Evolutionary conservation across 2,888 invertebrate species (phyloP).

Genomic region (Eurytoma adleriae): DNA sequence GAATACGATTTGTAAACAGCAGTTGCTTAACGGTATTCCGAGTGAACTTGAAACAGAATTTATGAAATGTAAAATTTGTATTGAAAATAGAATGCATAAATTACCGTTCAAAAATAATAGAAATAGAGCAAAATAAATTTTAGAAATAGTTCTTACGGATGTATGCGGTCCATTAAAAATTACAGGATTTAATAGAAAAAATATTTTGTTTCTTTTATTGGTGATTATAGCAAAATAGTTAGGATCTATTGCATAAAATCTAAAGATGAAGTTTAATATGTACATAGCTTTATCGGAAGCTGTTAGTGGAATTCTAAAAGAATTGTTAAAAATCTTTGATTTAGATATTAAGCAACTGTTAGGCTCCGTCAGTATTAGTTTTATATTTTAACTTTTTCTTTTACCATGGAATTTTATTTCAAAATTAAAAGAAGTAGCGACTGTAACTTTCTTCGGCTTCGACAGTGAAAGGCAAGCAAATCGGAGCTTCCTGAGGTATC

Average conservation of each 20-base stretch:
- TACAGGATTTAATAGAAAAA: slow-evolving; percentile 45
- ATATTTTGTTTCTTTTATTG: slow-evolving; percentile 57
- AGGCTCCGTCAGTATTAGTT: too few relatives aligned
- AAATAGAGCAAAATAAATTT: background rate
- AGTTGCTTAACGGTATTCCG: slow-evolving; percentile 23
- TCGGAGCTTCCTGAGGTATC: too few relatives aligned
- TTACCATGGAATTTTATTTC: too few relatives aligned
- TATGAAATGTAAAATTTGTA: slow-evolving; percentile 38
- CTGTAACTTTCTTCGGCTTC: too few relatives aligned
- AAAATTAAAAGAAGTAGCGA: too few relatives aligned
- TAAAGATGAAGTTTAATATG: slow-evolving; percentile 17
- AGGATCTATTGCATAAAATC: slow-evolving; percentile 10
- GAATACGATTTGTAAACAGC: slow-evolving; percentile 18
- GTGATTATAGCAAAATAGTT: slow-evolving; percentile 60
- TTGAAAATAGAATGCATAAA: slow-evolving; percentile 40
- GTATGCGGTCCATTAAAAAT: slow-evolving; percentile 43
- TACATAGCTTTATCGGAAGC: too few relatives aligned
- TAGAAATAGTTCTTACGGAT: slow-evolving; percentile 27
- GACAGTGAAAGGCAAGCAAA: too few relatives aligned
- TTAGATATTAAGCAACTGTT: too few relatives aligned
- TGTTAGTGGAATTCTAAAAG: too few relatives aligned
- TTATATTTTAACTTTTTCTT: too few relatives aligned
- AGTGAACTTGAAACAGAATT: slow-evolving; percentile 1
- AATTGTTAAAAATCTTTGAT: too few relatives aligned
- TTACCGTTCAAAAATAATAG: slow-evolving; percentile 27